Conservation (phyloP, 1,140 invertebrate genomes). For the Drosophila oshimai region DNA sequence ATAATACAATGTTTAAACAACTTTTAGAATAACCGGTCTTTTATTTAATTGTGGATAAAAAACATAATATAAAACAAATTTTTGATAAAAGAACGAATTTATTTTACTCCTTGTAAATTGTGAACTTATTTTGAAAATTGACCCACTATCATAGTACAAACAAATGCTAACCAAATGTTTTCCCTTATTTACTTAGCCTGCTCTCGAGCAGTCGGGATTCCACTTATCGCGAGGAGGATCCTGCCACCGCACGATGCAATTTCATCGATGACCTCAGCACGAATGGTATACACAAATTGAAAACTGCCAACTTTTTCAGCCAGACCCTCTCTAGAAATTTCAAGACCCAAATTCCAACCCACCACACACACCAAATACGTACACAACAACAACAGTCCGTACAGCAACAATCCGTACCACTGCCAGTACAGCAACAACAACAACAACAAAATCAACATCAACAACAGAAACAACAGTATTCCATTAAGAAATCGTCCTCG, state of each 20-base stretch:
- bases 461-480: conserved; percentile 70
- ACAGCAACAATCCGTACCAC: conserved; percentile 39
- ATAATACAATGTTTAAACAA: too few relatives aligned
- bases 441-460: conserved; percentile 32
- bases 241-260: conserved; percentile 41
- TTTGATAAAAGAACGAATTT: too few relatives aligned
- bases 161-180: background rate
- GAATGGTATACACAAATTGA: conserved; percentile 72
- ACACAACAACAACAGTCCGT: conserved; percentile 65
- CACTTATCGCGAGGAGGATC: conserved; percentile 80
- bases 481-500: conserved; percentile 82
- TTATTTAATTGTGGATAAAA: too few relatives aligned
- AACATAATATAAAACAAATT: too few relatives aligned
- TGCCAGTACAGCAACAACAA: conserved; percentile 42
- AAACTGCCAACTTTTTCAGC: conserved; percentile 62
- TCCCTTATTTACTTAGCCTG: conserved; percentile 84
- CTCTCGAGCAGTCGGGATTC: conserved; percentile 87
- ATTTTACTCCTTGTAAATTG: too few relatives aligned
- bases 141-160: too few relatives aligned
- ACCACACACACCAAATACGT: conserved; percentile 62
- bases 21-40: too few relatives aligned
- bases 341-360: conserved; percentile 77
- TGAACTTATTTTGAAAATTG: background rate
- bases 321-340: conserved; percentile 78
- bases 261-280: conserved; percentile 38